Evolutionary conservation across 2,888 invertebrate species (phyloP).

Genomic region (Carterocephalus palaemon): DNA sequence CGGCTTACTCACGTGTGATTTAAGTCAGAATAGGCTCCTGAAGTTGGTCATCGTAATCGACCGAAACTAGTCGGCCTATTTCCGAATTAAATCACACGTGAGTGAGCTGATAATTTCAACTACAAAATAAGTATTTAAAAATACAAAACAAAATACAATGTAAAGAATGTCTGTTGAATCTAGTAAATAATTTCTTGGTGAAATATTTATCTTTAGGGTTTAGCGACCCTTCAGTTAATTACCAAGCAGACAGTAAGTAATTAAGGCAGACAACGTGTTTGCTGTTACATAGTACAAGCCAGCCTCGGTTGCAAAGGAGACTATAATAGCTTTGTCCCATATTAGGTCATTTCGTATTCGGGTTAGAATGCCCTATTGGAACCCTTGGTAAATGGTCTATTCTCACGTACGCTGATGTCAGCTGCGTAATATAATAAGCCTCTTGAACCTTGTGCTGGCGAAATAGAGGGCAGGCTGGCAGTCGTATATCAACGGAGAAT

Average conservation of each 20-base stretch:
- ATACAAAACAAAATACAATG: no score
- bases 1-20: no score
- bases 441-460: background rate
- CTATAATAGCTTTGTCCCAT: constrained; percentile 17
- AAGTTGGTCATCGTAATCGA: no score
- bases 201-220: background rate
- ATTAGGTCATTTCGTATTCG: constrained; percentile 15
- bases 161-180: no score
- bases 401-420: constrained; percentile 17
- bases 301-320: background rate
- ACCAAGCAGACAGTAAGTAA: constrained; percentile 6
- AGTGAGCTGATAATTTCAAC: no score
- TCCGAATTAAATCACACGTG: no score
- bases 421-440: constrained; percentile 3
- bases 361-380: constrained; percentile 16
- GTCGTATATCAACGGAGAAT: background rate
- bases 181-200: no score
- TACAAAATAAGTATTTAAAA: no score
- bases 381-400: constrained; percentile 19
- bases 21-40: no score
- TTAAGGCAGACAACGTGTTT: constrained; percentile 1
- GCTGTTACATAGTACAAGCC: constrained; percentile 3
- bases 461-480: constrained; percentile 1
- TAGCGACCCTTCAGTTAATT: background rate
- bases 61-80: no score